A percentile compares a stretch with the other conserved stretches of the same genome.
Evolutionary conservation across 1,140 invertebrate species (phyloP).

Genomic region (Eupeodes corollae): DNA sequence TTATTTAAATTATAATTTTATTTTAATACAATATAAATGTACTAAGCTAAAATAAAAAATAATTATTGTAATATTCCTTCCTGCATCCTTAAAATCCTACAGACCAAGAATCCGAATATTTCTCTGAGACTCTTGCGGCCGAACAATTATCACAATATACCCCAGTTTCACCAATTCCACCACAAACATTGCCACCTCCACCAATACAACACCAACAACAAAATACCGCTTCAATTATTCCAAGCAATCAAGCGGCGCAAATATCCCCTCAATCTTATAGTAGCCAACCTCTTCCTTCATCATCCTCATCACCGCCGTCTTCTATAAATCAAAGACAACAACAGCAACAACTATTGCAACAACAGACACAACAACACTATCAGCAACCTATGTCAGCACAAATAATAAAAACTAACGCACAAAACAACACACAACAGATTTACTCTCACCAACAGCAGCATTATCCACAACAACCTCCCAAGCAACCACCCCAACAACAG

Average conservation of each 20-base stretch:
- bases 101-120: conserved; percentile 34
- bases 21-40: too few species aligned
- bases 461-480: conserved; percentile 20
- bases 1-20: too few species aligned
- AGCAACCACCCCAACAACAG: conserved; percentile 18
- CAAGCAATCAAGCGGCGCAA: conserved; percentile 14
- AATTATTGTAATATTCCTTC: too few species aligned
- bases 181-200: conserved; percentile 30
- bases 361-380: conserved; percentile 20
- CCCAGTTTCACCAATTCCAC: conserved; percentile 18
- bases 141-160: conserved; percentile 39
- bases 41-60: too few species aligned
- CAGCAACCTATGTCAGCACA: not conserved
- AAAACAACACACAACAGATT: conserved; percentile 30
- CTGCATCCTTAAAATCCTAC: too few species aligned
- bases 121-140: conserved; percentile 38
- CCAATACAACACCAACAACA: conserved; percentile 35
- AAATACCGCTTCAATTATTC: conserved; percentile 28
- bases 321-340: conserved; percentile 13
- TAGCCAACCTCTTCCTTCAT: not conserved
- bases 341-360: conserved; percentile 17
- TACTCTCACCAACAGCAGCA: conserved; percentile 22
- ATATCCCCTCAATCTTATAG: not conserved
- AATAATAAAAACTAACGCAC: conserved; percentile 8
- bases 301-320: conserved; percentile 28